Evolutionary conservation across 2,797 vertebrate genomes (phyloP).

Genomic region (Poecilia picta): DNA sequence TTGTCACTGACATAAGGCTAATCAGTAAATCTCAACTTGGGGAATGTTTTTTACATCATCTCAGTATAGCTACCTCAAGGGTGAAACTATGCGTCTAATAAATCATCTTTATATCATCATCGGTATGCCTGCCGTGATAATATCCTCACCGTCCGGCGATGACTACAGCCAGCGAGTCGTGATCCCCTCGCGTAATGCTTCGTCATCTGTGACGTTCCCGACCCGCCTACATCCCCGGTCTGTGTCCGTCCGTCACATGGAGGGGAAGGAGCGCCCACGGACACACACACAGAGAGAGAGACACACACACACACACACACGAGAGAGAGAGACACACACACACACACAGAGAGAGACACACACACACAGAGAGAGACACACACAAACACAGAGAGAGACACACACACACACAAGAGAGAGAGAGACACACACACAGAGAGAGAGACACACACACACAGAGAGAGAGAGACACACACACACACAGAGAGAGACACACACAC

Average conservation of each 20-base stretch:
- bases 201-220: conserved; percentile 71
- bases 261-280: conserved; percentile 11
- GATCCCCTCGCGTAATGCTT: conserved; percentile 53
- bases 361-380: background rate
- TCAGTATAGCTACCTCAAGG: background rate
- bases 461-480: too few relatives aligned
- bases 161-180: conserved; percentile 56
- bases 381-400: too few relatives aligned
- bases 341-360: too few relatives aligned
- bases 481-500: too few relatives aligned
- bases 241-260: conserved; percentile 44
- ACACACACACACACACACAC: too few relatives aligned
- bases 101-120: background rate
- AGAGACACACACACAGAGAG: too few relatives aligned
- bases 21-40: background rate
- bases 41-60: background rate
- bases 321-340: too few relatives aligned
- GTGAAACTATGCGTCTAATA: background rate
- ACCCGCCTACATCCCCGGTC: conserved; percentile 61
- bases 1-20: background rate
- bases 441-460: too few relatives aligned
- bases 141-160: background rate
- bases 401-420: too few relatives aligned
- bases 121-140: background rate
- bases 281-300: background rate